Evolutionary conservation across 2,113 vertebrate genomes (phyloP), one percentile per base, ranked within the genome.

Genomic region (Regulus satrapa): DNA sequence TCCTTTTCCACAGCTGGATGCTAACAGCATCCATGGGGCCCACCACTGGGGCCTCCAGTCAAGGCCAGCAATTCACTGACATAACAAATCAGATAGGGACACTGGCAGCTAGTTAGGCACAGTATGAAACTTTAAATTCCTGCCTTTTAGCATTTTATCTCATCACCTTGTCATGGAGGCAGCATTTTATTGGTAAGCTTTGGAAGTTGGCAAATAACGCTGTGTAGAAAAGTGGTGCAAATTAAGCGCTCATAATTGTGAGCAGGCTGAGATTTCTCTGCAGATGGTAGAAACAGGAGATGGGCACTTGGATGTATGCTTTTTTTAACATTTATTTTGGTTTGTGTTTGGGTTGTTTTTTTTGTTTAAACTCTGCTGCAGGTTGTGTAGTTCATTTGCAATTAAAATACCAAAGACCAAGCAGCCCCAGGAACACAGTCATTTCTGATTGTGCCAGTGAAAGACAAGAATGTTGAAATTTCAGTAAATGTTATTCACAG

Each of bases 381-480:
- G 88, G 93, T 96, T 91, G 59, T 46, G 29, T 46, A 28, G 71
- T 63, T 86, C 32, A 64, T 92, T 84, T 86, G 56, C 74, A 95
- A 95, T 86, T 86, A 78, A 95, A 94, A 96, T 92, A 45, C 14
- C 67, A 48, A 75, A 81, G 62, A 89, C 28, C 38, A 18, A 72
- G 78, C 0, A 1, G 59, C 68, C 85, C 40, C 75, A 63, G 88
- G 82, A 94, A 85, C 31, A 59, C 31, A 79, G 69, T 79, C 14
- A 62, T 89, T 94, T 84, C 66, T 1, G 0, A 64, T 58, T 75
- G 69, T 1, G 1, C 55, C 74, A 48, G 43, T 36, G 82, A 81
- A 93, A 95, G 92, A 41, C 55, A 84, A 88, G 85, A 77, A 86
- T 61, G 68, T 55, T 62, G 93, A 85, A 78, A 94, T 95, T 91